phyloP scores from a whole-genome alignment of 2,113 vertebrate species.

The Sylvicapra grimmia region DNA sequence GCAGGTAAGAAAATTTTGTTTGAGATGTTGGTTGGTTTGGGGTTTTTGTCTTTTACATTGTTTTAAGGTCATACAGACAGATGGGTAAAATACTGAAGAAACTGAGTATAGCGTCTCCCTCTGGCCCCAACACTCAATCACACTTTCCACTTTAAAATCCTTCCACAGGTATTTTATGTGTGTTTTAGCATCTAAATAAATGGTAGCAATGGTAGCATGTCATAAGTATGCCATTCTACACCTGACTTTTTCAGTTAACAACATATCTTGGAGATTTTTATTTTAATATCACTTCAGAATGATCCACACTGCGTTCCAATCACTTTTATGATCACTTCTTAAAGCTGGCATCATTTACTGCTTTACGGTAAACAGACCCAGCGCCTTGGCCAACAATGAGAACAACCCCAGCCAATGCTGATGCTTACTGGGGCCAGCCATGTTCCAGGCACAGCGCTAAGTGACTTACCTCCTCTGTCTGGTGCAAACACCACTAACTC shows the following conservation, averaged over 20 bases:
- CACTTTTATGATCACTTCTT: background rate
- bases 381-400: background rate
- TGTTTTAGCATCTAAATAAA: background rate
- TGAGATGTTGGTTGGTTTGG: background rate
- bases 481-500: background rate
- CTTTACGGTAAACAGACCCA: background rate
- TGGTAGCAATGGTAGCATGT: background rate
- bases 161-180: background rate
- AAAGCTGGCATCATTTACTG: background rate
- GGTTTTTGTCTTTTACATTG: background rate
- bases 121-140: accelerated
- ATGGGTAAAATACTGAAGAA: background rate
- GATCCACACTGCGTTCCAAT: background rate
- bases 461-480: background rate
- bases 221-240: background rate
- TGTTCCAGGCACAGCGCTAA: background rate
- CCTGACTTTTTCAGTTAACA: background rate
- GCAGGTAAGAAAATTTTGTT: background rate
- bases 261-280: background rate
- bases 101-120: background rate
- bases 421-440: accelerated
- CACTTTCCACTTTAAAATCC: background rate
- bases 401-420: background rate
- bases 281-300: background rate
- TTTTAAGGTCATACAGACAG: background rate